Evolutionary conservation across 1,140 invertebrate species (phyloP), one percentile per base, ranked within the genome.

Genomic region (Drosophila saltans): DNA sequence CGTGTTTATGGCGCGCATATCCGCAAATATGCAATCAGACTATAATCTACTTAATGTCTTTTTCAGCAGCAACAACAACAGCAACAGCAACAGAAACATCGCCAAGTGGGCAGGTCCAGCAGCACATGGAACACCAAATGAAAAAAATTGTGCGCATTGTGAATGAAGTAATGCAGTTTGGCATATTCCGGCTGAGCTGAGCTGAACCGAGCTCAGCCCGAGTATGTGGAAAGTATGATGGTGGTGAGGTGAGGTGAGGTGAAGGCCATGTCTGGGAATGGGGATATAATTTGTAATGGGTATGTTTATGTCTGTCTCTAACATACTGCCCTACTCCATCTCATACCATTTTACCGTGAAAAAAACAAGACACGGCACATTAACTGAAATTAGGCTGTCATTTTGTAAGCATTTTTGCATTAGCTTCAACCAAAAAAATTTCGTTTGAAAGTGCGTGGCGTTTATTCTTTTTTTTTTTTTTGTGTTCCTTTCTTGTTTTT

Each of bases 41-140:
- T 88, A 89, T 89, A 89, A 89, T 89, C 84, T 89, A 84, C 84
- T 89, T 89, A 89, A 89, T 89, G 84, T 89, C 84, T 89, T 89
- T 89, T 84, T 89, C 80, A 74, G 33, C 69, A 66, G 28, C 55
- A 60, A 58, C 74, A 56, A 65, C 63, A 58, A 61, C 59, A 69
- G 45, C 3, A 56, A 43, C 24, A 55, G 36, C 24, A 28, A 24
- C 39, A 45, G 21, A 6, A 40, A 60, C 33, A 26, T 30, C 39
- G 45, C 45, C 45, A 39, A 69, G 72, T 66, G 69, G 62, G 63
- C 43, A 41, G 24, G 69, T 66, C 61, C 61, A 45, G 61, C 61
- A 45, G 61, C 43, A 30, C 24, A 52, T 52, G 45, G 6, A 52
- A 52, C 45, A 52, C 21, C 9, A 28, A 55, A 16, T 26, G n/a